Evolutionary conservation across 2,113 vertebrate genomes (phyloP).

Genomic region (Platycercus adscitus): DNA sequence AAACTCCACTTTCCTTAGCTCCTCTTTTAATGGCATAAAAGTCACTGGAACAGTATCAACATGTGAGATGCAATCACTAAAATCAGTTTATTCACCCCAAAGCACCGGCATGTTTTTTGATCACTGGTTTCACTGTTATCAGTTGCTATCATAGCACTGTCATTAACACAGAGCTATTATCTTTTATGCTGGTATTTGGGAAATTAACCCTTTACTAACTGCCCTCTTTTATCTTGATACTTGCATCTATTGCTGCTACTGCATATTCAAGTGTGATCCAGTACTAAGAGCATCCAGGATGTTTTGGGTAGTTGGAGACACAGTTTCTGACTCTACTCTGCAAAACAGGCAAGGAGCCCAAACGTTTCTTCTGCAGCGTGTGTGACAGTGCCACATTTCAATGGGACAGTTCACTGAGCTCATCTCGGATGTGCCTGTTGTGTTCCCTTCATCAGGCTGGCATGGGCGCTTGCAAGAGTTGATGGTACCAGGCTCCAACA

Average conservation of each 20-base stretch:
- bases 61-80: not conserved
- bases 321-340: not conserved
- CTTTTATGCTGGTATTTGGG: not conserved
- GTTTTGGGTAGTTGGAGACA: not conserved
- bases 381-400: not conserved
- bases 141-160: not conserved
- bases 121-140: not conserved
- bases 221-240: not conserved
- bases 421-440: rapidly evolving
- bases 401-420: not conserved
- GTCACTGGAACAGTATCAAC: rapidly evolving
- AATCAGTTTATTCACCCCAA: not conserved
- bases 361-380: not conserved
- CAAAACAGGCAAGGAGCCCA: not conserved
- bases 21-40: not conserved
- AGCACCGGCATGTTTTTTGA: not conserved
- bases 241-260: not conserved
- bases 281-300: not conserved
- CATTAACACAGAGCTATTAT: not conserved
- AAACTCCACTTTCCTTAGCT: not conserved
- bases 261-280: rapidly evolving
- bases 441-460: not conserved
- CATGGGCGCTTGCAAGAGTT: rapidly evolving
- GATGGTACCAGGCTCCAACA: rapidly evolving
- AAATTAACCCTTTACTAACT: not conserved